Evolutionary conservation across 2,113 vertebrate species (phyloP).

Genomic region (Ciconia maguari): DNA sequence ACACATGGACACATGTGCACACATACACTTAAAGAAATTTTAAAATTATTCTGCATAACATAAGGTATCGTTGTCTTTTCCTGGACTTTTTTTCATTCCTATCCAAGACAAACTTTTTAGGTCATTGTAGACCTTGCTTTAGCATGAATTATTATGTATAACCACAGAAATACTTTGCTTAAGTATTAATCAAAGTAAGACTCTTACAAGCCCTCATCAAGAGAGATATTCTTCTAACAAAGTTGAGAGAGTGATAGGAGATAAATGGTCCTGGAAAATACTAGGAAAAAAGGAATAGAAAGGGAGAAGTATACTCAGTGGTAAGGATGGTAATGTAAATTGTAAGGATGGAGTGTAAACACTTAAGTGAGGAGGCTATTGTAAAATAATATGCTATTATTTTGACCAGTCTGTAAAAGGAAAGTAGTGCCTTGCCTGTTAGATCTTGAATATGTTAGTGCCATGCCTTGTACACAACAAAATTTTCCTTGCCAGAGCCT

Average conservation of each 20-base stretch:
- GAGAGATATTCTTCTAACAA: background rate
- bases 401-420: background rate
- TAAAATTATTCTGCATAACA: background rate
- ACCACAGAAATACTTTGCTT: background rate
- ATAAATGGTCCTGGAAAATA: background rate
- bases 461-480: background rate
- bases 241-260: background rate
- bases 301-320: background rate
- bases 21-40: background rate
- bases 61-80: background rate
- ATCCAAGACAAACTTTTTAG: background rate
- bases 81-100: background rate
- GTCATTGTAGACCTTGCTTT: background rate
- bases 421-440: background rate
- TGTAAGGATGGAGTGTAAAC: background rate
- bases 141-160: background rate
- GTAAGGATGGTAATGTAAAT: background rate
- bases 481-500: background rate
- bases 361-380: background rate
- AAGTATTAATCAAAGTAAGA: background rate
- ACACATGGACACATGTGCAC: fast-evolving
- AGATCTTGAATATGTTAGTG: background rate
- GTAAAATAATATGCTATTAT: background rate
- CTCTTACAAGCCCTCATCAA: background rate
- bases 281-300: background rate